These are phyloP conservation scores for Rhagophthalmus giganteus DNA, from an alignment of 2,888 invertebrate species.

Conservation along the genomic window DNA sequence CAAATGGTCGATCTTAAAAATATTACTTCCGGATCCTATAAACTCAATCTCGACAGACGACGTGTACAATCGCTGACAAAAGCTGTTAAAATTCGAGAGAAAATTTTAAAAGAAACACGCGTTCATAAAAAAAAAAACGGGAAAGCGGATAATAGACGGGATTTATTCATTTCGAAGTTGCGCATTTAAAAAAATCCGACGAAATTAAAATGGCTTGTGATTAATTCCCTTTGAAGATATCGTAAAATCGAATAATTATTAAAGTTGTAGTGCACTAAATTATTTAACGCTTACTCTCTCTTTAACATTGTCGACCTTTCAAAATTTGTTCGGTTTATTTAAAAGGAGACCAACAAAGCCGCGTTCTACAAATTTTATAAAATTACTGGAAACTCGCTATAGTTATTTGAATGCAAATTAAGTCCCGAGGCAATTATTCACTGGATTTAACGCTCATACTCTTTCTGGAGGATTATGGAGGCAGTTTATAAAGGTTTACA, in stretches of 20 bases:
- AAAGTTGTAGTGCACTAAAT: too few relatives aligned
- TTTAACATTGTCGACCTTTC: slow-evolving; percentile 9
- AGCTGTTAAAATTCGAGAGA: slow-evolving; percentile 8
- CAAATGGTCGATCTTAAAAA: slow-evolving; percentile 46
- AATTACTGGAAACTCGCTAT: slow-evolving; percentile 33
- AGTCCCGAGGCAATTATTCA: slow-evolving; percentile 40
- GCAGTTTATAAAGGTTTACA: slow-evolving; percentile 39
- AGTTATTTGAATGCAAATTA: slow-evolving; percentile 43
- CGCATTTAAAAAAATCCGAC: too few relatives aligned
- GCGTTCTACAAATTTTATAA: slow-evolving; percentile 28
- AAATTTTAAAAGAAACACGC: not conserved
- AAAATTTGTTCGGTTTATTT: slow-evolving; percentile 10
- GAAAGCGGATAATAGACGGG: too few relatives aligned
- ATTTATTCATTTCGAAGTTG: too few relatives aligned
- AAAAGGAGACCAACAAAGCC: slow-evolving; percentile 21
- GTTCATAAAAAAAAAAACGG: too few relatives aligned
- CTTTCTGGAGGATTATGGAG: slow-evolving; percentile 38
- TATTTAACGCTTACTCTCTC: slow-evolving; percentile 9
- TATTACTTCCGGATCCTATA: slow-evolving; percentile 43
- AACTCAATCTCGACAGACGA: slow-evolving; percentile 36
- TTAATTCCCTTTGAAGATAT: too few relatives aligned
- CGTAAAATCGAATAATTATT: too few relatives aligned
- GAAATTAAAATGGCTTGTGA: too few relatives aligned
- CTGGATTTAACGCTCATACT: slow-evolving; percentile 40
- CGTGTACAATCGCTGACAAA: slow-evolving; percentile 17